Conservation (phyloP, 2,888 invertebrate genomes). For the Chelonus formosanus region DNA sequence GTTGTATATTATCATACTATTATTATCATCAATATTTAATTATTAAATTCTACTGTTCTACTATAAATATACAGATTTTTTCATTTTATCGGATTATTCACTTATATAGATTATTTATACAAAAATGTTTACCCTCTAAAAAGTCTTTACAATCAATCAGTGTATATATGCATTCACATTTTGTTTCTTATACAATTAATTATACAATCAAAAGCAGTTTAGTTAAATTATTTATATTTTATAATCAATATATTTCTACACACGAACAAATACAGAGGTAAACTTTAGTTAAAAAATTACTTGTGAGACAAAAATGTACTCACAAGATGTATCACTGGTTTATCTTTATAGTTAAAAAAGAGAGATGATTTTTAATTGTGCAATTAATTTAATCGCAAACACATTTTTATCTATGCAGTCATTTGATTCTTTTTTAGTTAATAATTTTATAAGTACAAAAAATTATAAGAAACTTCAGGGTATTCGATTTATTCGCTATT, state of each 20-base stretch:
- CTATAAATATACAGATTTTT: conserved; percentile 62
- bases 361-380: too few species aligned
- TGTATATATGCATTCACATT: conserved; percentile 35
- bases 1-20: conserved; percentile 49
- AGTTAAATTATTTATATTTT: conserved; percentile 1
- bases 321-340: conserved; percentile 1
- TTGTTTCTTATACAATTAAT: background rate
- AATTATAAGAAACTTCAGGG: too few species aligned
- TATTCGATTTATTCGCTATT: too few species aligned
- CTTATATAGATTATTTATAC: conserved; percentile 29
- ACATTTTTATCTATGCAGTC: too few species aligned
- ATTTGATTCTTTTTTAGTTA: too few species aligned
- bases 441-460: too few species aligned
- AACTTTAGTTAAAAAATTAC: conserved; percentile 9
- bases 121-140: conserved; percentile 15
- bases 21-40: conserved; percentile 34
- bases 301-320: conserved; percentile 3
- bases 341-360: too few species aligned
- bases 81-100: conserved; percentile 22
- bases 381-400: too few species aligned
- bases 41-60: conserved; percentile 56
- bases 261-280: conserved; percentile 4
- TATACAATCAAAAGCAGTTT: background rate
- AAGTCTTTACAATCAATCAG: conserved; percentile 20
- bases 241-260: background rate